Base-by-base conservation (phyloP, 2,888 invertebrate species). In the Tachina fera region DNA sequence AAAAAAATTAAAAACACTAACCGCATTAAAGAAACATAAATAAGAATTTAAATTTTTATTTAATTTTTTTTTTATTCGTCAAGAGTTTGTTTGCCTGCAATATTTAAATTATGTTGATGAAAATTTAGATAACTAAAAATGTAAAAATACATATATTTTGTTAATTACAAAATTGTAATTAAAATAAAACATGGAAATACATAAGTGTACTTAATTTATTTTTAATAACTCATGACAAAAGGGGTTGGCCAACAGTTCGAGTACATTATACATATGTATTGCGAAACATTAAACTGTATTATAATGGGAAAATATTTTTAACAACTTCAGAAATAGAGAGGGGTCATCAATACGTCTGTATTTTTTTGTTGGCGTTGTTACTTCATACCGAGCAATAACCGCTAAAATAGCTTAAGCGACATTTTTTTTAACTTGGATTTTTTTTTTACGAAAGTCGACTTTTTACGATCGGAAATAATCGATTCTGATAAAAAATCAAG, bases 1-100 rank as follows among this genome's bases (percentile, higher is more conserved):
- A 77, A 53, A 67, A 72, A 31, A 39, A n/a, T 16, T 13, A 53
- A 53, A 51, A 51, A 53, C 9, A 41, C n/a, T n/a, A 58, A 31
- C 16, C 16, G 10, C n/a, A 65, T 43, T 47, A 43, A 67, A 74
- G 65, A 22, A 43, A 9, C n/a, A 65, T 22, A 19, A 76, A 65
- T 56, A 56, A 10, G 1, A 51, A 39, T 19, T 56, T 53, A 31
- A 43, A 49, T 16, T 60, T 60, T 45, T 31, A 45, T 51, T 53
- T 71, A 19, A 31, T 61, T 16, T 45, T 45, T 45, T 45, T 56
- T 39, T 31, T 49, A 16, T 49, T 31, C 8, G 8, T 41, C 6
- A 60, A 53, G 16, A n/a, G 31, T 5, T 13, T 39, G 11, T n/a
- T 16, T 61, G 19, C 72, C 16, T 47, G 11, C 9, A 70, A 56